Percentiles rank a stretch among this genome's conserved stretches.
Conservation (phyloP, 2,797 vertebrate genomes). For the Premnoplex brunnescens region DNA sequence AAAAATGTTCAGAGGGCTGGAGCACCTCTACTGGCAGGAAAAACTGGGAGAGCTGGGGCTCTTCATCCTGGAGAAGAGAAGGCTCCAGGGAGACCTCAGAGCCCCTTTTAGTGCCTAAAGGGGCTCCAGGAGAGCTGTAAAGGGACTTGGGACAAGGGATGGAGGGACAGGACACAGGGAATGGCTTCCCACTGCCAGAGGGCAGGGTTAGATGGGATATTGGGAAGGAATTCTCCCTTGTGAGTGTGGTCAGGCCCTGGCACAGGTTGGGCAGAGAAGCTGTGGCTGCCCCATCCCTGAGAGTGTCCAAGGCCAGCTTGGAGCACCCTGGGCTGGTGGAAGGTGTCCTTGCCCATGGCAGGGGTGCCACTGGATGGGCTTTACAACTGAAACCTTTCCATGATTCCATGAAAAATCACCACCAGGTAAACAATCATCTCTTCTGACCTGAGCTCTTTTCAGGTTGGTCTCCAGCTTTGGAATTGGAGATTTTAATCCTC, state of each 20-base stretch:
- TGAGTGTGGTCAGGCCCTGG: rapidly evolving
- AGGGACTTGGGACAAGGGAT: background rate
- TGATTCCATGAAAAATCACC: background rate
- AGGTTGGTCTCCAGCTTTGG: background rate
- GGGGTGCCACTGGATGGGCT: background rate
- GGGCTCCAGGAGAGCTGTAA: background rate
- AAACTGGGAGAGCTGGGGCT: background rate
- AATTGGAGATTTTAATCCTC: background rate
- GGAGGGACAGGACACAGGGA: background rate
- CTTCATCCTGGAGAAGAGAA: background rate
- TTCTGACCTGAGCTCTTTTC: background rate
- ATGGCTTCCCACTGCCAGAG: background rate
- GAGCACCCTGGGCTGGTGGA: rapidly evolving
- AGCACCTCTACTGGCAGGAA: background rate
- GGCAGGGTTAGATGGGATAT: rapidly evolving
- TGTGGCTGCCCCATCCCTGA: background rate
- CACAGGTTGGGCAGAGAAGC: background rate
- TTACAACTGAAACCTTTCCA: background rate
- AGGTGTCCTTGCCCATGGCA: background rate
- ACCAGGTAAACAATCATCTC: background rate
- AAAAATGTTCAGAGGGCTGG: background rate
- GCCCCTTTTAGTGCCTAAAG: background rate
- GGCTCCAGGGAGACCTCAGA: background rate
- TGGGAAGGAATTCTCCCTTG: background rate
- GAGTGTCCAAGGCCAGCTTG: rapidly evolving